Base-by-base conservation (phyloP, 2,113 vertebrate genomes). In the Leptocoma aspasia region DNA sequence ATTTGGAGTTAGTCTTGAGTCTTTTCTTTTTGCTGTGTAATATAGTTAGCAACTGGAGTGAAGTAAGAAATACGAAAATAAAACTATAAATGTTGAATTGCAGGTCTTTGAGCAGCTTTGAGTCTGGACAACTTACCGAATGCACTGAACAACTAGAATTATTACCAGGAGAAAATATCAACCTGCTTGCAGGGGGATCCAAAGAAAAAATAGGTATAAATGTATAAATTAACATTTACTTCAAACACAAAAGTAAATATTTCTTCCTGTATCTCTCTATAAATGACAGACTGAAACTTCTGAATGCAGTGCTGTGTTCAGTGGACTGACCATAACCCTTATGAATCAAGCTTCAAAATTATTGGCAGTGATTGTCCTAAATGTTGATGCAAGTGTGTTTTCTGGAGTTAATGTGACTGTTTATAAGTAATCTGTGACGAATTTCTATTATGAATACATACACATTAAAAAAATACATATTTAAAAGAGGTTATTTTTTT, bases 101-200 rank as follows among this genome's bases (percentile, higher is more conserved):
- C 97, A 99, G 98, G 87, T 99, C 99, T 87, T 95, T 99, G 89
- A 99, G 98, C 96, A 97, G 98, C 94, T 99, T 99, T 85, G 99
- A 99, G 86, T 99, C 98, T 71, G 99, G 99, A 79, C 98, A 99
- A 88, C 98, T 99, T 86, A 47, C 94, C 12, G 99, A 98, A 92
- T 99, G 99, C 90, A 98, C 98, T 39, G 97, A 98, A 42, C 99
- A 99, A 78, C 96, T 99, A 81, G 99, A 99, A 95, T 97, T 99
- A 83, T 97, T 99, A 88, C 99, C 99, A 7, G 99, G 99, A 86
- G 99, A 99, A 96, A 99, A 99, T 95, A 99, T 99, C 86, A 99
- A 98, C 73, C 97, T 98, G 15, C 98, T 99, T 89, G 98, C 98
- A 45, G 98, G 98, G 49, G 98, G 98, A 94, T 98, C 97, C 94